Base-by-base conservation (phyloP, 30 jellyfish, hydroid and myxozoan species). In the Hydractinia symbiolongicarpus region DNA sequence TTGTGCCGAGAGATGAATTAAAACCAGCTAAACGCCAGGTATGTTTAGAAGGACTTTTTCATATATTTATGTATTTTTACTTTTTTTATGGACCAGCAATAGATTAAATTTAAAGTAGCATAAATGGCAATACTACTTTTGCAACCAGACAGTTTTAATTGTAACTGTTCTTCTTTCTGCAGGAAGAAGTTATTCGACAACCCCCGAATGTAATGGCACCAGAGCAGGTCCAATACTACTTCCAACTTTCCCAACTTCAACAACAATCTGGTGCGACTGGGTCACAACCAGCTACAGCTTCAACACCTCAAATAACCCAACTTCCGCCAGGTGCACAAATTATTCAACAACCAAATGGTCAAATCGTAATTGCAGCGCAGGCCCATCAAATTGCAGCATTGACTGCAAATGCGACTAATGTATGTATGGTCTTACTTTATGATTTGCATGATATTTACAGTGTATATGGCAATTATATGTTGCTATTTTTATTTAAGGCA, bases 1-100 rank as follows among this genome's bases (percentile, higher is more conserved):
- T 90, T 67, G 97, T 90, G 17, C 97, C 97, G 79, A 88, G 97
- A 7, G 97, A 90, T 66, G 97, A 90, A 58, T 89, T 90, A 55
- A 90, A 90, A 53, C 88, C 97, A 7, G 88, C 88, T 53, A 90
- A 90, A 67, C 71, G 97, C 57, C 97, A 85, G 86, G 97, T 90
- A 89, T 5, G 58, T 30, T 10, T 58, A 2, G 2, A 30, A 30
- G 44, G 44, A 30, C 44, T 30, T 30, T 30, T 30, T 30, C 44
- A 30, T 30, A 30, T 30, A 30, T 30, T 30, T 30, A 30, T 30
- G 44, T 30, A 30, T 30, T 30, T 30, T 30, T 30, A 30, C 44
- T 30, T 30, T 30, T 30, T 30, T 30, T 30, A 30, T 30, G 44
- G 44, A 30, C 44, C 44, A 30, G 44, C 44, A 30, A 30, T 30